Percentiles rank a stretch among this genome's conserved stretches.
Evolutionary conservation across 1,140 invertebrate species (phyloP).

Genomic region (Pseudobourletiella spinata): DNA sequence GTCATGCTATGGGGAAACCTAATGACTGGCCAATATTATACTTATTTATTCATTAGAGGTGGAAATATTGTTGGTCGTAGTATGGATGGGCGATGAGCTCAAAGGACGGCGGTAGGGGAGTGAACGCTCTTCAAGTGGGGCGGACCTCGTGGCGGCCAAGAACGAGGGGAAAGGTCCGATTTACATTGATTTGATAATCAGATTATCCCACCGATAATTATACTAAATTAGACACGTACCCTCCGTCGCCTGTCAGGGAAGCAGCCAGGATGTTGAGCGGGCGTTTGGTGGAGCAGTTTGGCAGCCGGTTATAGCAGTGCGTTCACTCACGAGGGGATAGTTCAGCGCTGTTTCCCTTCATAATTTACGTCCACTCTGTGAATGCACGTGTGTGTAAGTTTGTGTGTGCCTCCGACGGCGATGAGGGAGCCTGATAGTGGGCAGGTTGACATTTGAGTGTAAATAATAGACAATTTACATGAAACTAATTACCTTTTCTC

Average conservation of each 20-base stretch:
- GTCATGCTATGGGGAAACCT: too few species aligned
- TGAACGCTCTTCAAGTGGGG: background rate
- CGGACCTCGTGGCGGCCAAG: background rate
- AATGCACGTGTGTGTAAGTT: too few species aligned
- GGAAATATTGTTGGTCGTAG: background rate
- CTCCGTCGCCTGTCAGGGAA: background rate
- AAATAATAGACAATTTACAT: conserved; percentile 11
- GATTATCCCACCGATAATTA: background rate
- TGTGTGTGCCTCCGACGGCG: background rate
- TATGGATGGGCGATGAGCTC: background rate
- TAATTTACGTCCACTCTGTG: too few species aligned
- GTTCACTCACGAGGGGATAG: too few species aligned
- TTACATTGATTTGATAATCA: background rate
- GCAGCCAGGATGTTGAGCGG: background rate
- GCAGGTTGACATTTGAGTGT: background rate
- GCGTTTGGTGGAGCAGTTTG: too few species aligned
- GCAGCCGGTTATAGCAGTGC: too few species aligned
- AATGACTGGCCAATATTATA: too few species aligned
- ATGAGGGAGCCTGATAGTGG: too few species aligned
- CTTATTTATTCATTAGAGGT: too few species aligned
- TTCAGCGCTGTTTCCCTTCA: background rate
- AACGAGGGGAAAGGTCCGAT: background rate
- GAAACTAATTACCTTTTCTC: conserved; percentile 3
- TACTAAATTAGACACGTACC: background rate
- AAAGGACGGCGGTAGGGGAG: background rate